Conservation (phyloP, 2,797 vertebrate species). For the Micromesistius poutassou region DNA sequence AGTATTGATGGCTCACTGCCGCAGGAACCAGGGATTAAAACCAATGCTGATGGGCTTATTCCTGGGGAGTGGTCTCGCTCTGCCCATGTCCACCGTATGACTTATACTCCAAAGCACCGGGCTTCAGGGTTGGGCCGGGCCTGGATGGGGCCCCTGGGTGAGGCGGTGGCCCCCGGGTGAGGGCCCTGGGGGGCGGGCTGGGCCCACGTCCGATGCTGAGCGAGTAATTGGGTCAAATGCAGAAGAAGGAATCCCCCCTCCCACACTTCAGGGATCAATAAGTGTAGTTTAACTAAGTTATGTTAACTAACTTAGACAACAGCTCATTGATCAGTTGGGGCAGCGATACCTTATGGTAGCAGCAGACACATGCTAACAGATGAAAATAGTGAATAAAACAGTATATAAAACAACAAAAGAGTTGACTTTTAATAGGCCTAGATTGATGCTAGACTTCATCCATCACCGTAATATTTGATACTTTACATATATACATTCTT, state of each 20-base stretch:
- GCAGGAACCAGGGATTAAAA: not conserved
- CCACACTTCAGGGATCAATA: not conserved
- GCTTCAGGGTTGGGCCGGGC: not conserved
- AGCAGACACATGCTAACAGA: not conserved
- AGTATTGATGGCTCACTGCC: too few species aligned
- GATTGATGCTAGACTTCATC: not conserved
- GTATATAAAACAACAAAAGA: too few species aligned
- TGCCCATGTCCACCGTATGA: not conserved
- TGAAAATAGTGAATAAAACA: not conserved
- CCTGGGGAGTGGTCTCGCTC: not conserved
- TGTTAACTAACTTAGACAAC: not conserved
- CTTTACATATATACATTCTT: not conserved
- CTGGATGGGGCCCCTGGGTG: too few species aligned
- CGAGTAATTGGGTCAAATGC: not conserved
- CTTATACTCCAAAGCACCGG: not conserved
- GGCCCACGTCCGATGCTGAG: not conserved
- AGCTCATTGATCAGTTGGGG: not conserved
- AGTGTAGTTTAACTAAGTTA: not conserved
- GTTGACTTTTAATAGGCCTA: not conserved
- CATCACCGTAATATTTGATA: not conserved
- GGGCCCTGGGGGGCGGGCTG: not conserved
- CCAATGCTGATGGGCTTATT: not conserved
- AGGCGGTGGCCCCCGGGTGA: not conserved
- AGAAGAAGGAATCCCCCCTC: not conserved
- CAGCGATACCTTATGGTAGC: not conserved